Evolutionary conservation across 2,113 vertebrate species (phyloP), one percentile per base, ranked within the genome.

Genomic region (Erinaceus europaeus): DNA sequence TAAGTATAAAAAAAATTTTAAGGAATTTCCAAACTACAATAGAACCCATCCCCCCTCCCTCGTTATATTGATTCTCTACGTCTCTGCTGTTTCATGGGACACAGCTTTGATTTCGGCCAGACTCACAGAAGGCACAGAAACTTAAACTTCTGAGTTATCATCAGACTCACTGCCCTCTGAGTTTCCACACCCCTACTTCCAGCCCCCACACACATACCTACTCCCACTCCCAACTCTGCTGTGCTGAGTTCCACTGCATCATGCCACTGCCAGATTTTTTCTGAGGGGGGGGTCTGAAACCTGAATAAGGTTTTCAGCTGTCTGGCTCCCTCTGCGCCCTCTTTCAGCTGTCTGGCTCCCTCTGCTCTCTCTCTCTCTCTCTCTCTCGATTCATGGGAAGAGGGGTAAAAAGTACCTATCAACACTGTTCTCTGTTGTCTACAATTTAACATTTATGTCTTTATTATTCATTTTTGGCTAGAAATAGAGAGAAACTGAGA

Each of bases 381-480:
- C 64, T 32, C n/a, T 74, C 59, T 82, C 80, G 74, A 32, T 87
- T 74, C 61, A 29, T 73, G 57, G 44, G 40, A 21, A 11, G 53
- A 46, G 32, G 36, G 82, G 75, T 82, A 59, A 57, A 85, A 48
- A 53, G 36, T 23, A 79, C 25, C 34, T 79, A 46, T 27, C 46
- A 65, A 69, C 90, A 50, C n/a, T n/a, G n/a, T 86, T 90, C 78
- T 88, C 38, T 57, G 12, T 73, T 61, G 36, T 44, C 69, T 88
- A 46, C 38, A 68, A 34, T 13, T 65, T 23, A 88, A 17, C 27
- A 53, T 89, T 64, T 64, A 68, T 46, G 67, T 79, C 40, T 61
- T 88, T 89, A 75, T 62, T 57, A 71, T n/a, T n/a, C n/a, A n/a
- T n/a, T n/a, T n/a, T n/a, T n/a, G n/a, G n/a, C n/a, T n/a, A n/a